These are phyloP conservation scores for Galleria mellonella DNA, from an alignment of 1,140 invertebrate species.

Conservation along the genomic window DNA sequence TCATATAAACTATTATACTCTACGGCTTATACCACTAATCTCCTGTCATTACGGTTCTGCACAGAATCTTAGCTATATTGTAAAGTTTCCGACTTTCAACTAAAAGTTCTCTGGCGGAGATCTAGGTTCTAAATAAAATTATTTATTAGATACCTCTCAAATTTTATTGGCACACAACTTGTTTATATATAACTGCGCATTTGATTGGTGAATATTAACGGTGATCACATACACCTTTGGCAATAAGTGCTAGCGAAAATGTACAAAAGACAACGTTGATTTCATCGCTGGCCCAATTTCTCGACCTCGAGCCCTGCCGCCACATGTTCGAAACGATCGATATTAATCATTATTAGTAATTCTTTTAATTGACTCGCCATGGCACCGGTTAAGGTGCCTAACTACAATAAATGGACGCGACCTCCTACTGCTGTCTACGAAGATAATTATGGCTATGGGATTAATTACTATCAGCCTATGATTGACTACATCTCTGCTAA, in stretches of 20 bases:
- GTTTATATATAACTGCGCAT: conserved; percentile 52
- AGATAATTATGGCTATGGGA: conserved; percentile 86
- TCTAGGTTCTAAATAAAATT: neutral
- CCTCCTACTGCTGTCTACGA: conserved; percentile 83
- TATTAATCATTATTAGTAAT: conserved; percentile 5
- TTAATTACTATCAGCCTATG: conserved; percentile 89
- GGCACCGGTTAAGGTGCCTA: conserved; percentile 55
- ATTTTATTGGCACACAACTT: conserved; percentile 49
- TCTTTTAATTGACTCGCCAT: conserved; percentile 25
- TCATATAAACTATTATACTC: neutral
- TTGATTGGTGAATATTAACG: conserved; percentile 53
- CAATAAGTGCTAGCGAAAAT: conserved; percentile 47
- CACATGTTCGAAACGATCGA: conserved; percentile 15
- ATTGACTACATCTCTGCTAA: conserved; percentile 84
- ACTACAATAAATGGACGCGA: conserved; percentile 63
- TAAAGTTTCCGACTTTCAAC: neutral
- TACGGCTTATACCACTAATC: neutral
- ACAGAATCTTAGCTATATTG: neutral
- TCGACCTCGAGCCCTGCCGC: conserved; percentile 24
- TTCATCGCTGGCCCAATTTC: conserved; percentile 28
- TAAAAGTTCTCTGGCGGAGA: neutral
- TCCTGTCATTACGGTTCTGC: neutral
- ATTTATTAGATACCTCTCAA: conserved; percentile 8
- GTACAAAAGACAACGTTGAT: conserved; percentile 47
- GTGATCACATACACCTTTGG: conserved; percentile 42